Evolutionary conservation across 2,888 invertebrate species (phyloP).

Genomic region (Nasonovia ribisnigri): DNA sequence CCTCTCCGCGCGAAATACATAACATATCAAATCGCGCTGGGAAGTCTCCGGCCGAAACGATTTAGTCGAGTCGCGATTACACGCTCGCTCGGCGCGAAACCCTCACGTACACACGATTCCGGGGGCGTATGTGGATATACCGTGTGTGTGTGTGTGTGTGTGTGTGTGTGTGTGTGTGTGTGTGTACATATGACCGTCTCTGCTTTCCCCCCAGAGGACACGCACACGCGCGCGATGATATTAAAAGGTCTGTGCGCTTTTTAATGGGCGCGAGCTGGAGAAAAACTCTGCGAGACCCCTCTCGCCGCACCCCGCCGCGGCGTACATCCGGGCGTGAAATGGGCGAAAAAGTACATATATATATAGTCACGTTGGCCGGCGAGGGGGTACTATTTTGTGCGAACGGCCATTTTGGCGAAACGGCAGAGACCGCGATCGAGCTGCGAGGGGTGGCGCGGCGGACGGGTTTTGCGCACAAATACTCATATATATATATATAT

Average conservation of each 20-base stretch:
- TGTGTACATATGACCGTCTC: background rate
- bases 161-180: background rate
- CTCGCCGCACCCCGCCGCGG: no score
- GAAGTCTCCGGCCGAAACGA: background rate
- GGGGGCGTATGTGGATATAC: background rate
- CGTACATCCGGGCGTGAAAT: background rate
- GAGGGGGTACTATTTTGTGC: background rate
- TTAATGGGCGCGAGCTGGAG: background rate
- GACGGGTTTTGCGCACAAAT: background rate
- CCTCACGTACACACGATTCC: background rate
- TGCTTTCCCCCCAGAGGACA: background rate
- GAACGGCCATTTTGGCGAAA: constrained; percentile 64
- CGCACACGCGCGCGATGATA: background rate
- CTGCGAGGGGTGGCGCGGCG: background rate
- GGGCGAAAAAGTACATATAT: background rate
- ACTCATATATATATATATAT: background rate
- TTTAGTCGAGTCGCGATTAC: background rate
- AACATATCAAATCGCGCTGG: background rate
- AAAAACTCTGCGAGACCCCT: background rate
- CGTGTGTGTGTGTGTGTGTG: background rate
- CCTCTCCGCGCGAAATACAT: background rate
- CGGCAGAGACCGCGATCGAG: constrained; percentile 38
- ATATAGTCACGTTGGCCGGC: background rate
- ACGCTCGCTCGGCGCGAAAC: background rate
- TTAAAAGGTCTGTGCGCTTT: constrained; percentile 17